These are phyloP conservation scores for Ictalurus furcatus DNA, from an alignment of 2,113 vertebrate species.

Conservation along the genomic window DNA sequence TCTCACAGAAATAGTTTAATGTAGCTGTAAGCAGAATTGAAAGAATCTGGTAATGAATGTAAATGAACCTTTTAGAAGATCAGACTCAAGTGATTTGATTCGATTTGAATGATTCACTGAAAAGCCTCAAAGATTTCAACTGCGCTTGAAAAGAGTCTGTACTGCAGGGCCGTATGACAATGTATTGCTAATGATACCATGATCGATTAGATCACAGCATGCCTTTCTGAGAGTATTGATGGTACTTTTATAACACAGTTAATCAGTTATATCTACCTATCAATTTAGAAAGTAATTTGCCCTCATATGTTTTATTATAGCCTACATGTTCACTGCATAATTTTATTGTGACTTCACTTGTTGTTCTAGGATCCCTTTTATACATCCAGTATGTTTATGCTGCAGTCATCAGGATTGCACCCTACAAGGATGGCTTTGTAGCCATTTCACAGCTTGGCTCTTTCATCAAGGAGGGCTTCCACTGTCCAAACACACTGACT, in stretches of 20 bases:
- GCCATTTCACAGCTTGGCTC: slow-evolving; percentile 68
- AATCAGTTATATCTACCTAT: neutral
- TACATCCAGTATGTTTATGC: slow-evolving; percentile 73
- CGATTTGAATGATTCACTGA: neutral
- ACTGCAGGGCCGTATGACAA: neutral
- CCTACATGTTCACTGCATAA: neutral
- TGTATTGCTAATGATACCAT: neutral
- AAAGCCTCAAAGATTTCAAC: neutral
- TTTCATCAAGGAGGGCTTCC: slow-evolving; percentile 71
- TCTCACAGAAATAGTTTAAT: neutral
- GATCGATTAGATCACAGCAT: neutral
- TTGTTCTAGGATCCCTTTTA: slow-evolving; percentile 72
- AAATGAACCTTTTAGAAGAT: neutral
- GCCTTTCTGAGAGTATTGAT: neutral
- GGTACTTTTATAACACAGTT: neutral
- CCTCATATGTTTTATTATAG: neutral
- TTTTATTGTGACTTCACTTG: neutral
- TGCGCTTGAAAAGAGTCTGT: neutral
- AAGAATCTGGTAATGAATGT: neutral
- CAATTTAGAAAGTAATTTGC: neutral
- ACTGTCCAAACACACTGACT: slow-evolving; percentile 58
- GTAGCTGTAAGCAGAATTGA: neutral
- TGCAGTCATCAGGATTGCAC: slow-evolving; percentile 65
- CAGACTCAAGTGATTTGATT: neutral
- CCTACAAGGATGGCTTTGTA: slow-evolving; percentile 72